Base-by-base conservation (phyloP, 2,888 invertebrate genomes). In the Caenorhabditis japonica region DNA sequence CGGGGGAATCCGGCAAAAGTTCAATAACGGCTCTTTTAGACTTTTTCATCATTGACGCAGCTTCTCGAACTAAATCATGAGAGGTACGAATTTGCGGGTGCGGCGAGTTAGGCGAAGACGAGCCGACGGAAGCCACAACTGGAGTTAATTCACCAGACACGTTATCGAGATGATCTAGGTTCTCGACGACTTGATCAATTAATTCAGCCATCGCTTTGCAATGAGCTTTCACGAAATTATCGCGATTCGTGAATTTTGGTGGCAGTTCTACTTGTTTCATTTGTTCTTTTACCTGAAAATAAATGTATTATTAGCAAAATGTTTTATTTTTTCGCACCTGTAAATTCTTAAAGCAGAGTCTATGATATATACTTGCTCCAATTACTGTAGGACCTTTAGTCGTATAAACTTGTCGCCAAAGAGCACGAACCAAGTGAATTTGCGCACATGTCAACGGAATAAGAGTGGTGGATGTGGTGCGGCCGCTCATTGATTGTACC, bases 321-420 rank as follows among this genome's bases (percentile, higher is more conserved):
- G n/a, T 8, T 30, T 12, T 25, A 19, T 33, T n/a, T 4, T 30
- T 13, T 47, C 5, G 25, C 5, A 8, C 7, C 47, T n/a, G 5
- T 51, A 15, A 51, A 15, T 17, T 51, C 71, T 87, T 87, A 76
- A 87, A 87, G 76, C 86, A 87, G 13, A 87, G 68, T 27, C 84
- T 64, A 64, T 87, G 87, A 55, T 84, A 85, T 41, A 87, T 79
- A 38, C 81, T 83, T 13, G 78, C 74, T 23, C 87, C 87, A 21
- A 87, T 82, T 7, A 87, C 86, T 4, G 87, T 87, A 0, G 87
- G 87, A 0, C 87, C 87, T 66, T 82, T 80, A 4, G 76, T 74
- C 4, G 78, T 76, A 61, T 79, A 80, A 13, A 80, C 74, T 55
- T 80, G 80, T 41, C 80, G 52, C 80, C 80, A 80, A 3, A 80